A percentile compares a stretch with the other conserved stretches of the same genome.
Evolutionary conservation across 2,888 invertebrate genomes (phyloP).

Genomic region (Noctua pronuba): DNA sequence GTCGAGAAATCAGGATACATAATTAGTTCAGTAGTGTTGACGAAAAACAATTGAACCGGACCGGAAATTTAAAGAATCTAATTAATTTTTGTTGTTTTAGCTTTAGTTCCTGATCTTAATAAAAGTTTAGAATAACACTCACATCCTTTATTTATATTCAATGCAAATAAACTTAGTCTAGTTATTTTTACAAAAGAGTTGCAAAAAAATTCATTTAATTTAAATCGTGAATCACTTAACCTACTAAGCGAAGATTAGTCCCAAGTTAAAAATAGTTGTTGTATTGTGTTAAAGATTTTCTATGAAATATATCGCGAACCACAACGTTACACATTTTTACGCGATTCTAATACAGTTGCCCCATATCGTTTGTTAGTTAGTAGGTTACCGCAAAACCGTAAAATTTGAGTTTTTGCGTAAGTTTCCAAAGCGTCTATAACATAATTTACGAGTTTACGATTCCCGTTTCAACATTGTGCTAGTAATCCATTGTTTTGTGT

Average conservation of each 20-base stretch:
- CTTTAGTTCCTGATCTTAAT: slow-evolving; percentile 1
- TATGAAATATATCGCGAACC: slow-evolving; percentile 60
- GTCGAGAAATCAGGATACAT: neutral
- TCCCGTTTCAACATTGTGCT: slow-evolving; percentile 52
- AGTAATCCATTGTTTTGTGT: slow-evolving; percentile 47
- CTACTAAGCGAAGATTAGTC: neutral
- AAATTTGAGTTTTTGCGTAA: slow-evolving; percentile 55
- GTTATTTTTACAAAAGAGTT: slow-evolving; percentile 21
- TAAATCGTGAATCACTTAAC: slow-evolving; percentile 29
- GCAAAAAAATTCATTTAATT: neutral
- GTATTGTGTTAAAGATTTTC: slow-evolving; percentile 70
- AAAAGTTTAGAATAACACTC: slow-evolving; percentile 18
- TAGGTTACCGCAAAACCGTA: slow-evolving; percentile 64
- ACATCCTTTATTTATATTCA: slow-evolving; percentile 29
- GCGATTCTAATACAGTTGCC: slow-evolving; percentile 61
- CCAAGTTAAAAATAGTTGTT: slow-evolving; percentile 47
- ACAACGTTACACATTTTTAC: slow-evolving; percentile 49
- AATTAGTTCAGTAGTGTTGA: slow-evolving; percentile 12
- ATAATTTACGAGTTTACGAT: slow-evolving; percentile 57
- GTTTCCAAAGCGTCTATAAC: slow-evolving; percentile 48
- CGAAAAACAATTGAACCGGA: slow-evolving; percentile 2
- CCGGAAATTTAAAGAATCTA: slow-evolving; percentile 34
- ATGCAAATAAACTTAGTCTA: slow-evolving; percentile 4
- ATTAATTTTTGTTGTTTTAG: slow-evolving; percentile 23
- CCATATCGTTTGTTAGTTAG: slow-evolving; percentile 57